Evolutionary conservation across 1,140 invertebrate species (phyloP).

Genomic region (Camponotus pennsylvanicus): DNA sequence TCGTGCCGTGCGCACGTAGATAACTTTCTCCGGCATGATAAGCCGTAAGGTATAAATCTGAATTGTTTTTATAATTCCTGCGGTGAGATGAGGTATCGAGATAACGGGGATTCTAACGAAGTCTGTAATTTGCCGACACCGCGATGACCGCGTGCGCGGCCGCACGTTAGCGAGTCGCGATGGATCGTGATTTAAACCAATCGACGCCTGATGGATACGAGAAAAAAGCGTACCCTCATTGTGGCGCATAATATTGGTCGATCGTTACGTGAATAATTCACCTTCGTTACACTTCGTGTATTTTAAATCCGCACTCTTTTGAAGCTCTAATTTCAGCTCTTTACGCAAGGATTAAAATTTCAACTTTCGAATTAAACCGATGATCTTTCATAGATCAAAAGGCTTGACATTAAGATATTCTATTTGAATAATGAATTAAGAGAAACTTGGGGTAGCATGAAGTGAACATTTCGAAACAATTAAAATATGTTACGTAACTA

Average conservation of each 20-base stretch:
- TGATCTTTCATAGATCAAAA: too few species aligned
- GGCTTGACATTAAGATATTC: too few species aligned
- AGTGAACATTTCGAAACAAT: background rate
- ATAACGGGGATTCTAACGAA: conserved; percentile 80
- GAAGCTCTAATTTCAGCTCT: background rate
- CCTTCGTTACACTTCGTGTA: background rate
- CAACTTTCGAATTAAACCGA: background rate
- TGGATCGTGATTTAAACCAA: conserved; percentile 76
- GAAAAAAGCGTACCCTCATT: conserved; percentile 33
- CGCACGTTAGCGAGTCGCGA: conserved; percentile 62
- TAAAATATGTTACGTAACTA: background rate
- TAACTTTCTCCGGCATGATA: conserved; percentile 79
- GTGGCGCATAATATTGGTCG: conserved; percentile 17
- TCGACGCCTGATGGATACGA: conserved; percentile 68
- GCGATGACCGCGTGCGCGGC: conserved; percentile 46
- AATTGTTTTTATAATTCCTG: conserved; percentile 81
- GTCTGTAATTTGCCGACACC: conserved; percentile 78
- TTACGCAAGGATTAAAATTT: background rate
- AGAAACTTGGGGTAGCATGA: background rate
- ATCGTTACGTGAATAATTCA: conserved; percentile 40
- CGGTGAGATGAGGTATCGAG: conserved; percentile 77
- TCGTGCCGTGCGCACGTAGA: conserved; percentile 72
- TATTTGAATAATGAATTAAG: background rate
- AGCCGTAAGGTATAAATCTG: conserved; percentile 81
- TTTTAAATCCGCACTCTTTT: background rate